Evolutionary conservation across 2,113 vertebrate species (phyloP), one percentile per base, ranked within the genome.

Genomic region (Phalacrocorax brasilianus): DNA sequence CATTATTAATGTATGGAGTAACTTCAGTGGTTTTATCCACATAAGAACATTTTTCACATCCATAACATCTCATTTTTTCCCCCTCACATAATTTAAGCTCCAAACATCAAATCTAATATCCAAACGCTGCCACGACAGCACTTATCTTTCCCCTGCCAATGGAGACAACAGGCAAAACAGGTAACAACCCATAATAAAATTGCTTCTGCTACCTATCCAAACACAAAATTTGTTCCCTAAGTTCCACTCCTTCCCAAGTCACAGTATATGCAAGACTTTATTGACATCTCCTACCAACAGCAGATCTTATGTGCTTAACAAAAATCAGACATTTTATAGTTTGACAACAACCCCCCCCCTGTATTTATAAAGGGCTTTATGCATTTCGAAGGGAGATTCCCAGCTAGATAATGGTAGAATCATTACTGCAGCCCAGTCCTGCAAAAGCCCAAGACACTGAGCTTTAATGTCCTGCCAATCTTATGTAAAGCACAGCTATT

Each of bases 401-500:
- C 68, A 73, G 38, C 30, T 78, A 14, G 21, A 89, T 77, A 89
- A 81, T 14, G n/a, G 65, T 56, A 91, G 62, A 88, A 23, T 61
- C 62, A 52, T 89, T 82, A 76, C 70, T 70, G 76, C 4, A 91
- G 15, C 66, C 35, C 12, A 27, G 24, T 83, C 87, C 94, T 89
- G 71, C 65, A 82, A 28, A 89, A 95, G 72, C 63, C 91, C 49
- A 71, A 75, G 93, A 93, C 35, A 17, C 49, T 26, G 19, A 80
- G 87, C 92, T 95, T 96, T 95, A 79, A 97, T 76, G 86, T 71
- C 61, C 47, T 84, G 91, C 91, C 95, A 95, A 72, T 63, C 77
- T 89, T 21, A 76, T 14, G 42, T 40, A 80, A 56, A 81, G 68
- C 92, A 47, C 67, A 82, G 80, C 58, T 95, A 84, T 85, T 93